A percentile compares a stretch with the other conserved stretches of the same genome.
phyloP scores from a whole-genome alignment of 2,113 vertebrate species.

The Elephas maximus region DNA sequence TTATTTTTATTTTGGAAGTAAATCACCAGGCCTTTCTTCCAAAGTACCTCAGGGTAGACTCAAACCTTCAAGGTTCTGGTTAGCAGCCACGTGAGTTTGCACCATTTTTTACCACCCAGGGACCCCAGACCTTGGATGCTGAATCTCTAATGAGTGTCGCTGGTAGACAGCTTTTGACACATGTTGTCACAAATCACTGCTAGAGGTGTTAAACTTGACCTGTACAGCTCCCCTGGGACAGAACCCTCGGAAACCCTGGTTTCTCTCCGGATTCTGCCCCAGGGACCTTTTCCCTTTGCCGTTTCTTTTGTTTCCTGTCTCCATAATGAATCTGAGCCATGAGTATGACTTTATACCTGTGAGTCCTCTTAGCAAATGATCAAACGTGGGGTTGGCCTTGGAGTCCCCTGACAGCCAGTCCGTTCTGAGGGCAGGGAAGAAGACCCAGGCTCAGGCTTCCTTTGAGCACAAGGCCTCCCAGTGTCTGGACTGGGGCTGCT shows the following conservation, averaged over 20 bases:
- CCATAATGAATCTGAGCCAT: neutral
- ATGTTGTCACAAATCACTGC: neutral
- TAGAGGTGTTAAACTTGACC: neutral
- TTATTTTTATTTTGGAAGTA: neutral
- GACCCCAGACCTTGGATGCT: neutral
- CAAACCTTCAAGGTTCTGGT: no score
- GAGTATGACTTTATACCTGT: neutral
- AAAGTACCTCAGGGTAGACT: neutral
- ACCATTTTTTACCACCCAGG: no score
- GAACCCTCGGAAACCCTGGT: neutral
- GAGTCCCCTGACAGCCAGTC: rapidly evolving
- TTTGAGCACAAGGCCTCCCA: neutral
- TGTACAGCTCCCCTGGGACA: neutral
- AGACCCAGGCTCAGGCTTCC: neutral
- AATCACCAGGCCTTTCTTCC: neutral
- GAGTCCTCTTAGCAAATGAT: neutral
- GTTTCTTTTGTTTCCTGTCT: neutral
- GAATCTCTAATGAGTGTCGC: neutral
- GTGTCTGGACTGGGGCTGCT: neutral
- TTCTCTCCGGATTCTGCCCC: neutral
- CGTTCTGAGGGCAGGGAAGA: neutral
- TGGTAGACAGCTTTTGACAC: neutral
- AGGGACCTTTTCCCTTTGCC: neutral
- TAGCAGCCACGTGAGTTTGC: no score
- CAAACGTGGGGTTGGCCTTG: neutral